phyloP scores from a whole-genome alignment of 1,140 invertebrate species.

The Hypothenemus hampei region DNA sequence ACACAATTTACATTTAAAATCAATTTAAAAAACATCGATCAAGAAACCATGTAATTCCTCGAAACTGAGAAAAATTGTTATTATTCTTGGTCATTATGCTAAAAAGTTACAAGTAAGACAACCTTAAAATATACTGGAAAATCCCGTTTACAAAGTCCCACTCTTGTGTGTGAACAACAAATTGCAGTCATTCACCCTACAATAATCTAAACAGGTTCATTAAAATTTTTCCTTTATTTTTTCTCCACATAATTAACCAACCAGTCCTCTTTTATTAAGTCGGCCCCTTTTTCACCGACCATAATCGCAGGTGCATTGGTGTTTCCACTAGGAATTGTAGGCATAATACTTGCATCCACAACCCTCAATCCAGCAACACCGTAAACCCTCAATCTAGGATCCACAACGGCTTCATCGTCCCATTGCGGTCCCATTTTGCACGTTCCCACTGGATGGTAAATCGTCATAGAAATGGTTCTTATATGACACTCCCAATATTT shows the following conservation, averaged over 20 bases:
- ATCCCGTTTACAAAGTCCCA: no score
- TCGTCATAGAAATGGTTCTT: slow-evolving; percentile 78
- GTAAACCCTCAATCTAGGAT: slow-evolving; percentile 70
- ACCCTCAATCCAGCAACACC: slow-evolving; percentile 73
- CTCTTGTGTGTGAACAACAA: no score
- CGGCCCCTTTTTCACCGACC: slow-evolving; percentile 46
- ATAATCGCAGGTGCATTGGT: slow-evolving; percentile 46
- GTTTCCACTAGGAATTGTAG: slow-evolving; percentile 60
- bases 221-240: no score
- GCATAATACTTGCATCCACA: slow-evolving; percentile 87
- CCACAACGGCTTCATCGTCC: slow-evolving; percentile 75
- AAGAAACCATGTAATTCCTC: no score
- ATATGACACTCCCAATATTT: slow-evolving; percentile 82
- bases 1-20: no score
- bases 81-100: no score
- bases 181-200: no score
- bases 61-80: no score
- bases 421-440: slow-evolving; percentile 77
- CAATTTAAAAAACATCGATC: no score
- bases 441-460: slow-evolving; percentile 78
- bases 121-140: no score
- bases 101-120: no score
- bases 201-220: no score
- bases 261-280: slow-evolving; percentile 50
- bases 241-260: slow-evolving; percentile 26